These are phyloP conservation scores for Galerucella calmariensis DNA, from an alignment of 2,888 invertebrate genomes.

Conservation along the genomic window DNA sequence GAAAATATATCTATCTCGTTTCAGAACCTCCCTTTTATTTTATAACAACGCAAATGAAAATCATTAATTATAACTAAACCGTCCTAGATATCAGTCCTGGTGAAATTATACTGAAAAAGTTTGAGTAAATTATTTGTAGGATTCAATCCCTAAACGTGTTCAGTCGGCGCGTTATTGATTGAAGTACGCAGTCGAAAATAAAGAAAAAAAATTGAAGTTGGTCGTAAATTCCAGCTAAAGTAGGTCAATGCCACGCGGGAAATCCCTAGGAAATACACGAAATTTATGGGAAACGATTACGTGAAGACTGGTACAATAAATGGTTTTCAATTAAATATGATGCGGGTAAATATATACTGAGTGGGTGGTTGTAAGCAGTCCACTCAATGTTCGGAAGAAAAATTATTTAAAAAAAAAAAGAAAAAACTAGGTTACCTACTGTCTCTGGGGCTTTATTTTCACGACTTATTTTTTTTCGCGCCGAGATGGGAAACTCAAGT, in stretches of 20 bases:
- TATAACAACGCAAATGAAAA: neutral
- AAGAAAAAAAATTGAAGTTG: conserved; percentile 19
- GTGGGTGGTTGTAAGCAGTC: neutral
- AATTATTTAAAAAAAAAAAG: too few species aligned
- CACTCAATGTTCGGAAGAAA: neutral
- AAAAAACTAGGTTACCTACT: too few species aligned
- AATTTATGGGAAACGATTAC: conserved; percentile 16
- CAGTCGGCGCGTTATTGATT: conserved; percentile 19
- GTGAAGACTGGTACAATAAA: conserved; percentile 1
- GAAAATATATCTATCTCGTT: neutral
- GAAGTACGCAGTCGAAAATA: conserved; percentile 22
- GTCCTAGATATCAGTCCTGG: neutral
- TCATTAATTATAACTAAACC: neutral
- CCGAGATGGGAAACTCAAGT: too few species aligned
- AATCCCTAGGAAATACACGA: conserved; percentile 13
- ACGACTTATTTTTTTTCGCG: too few species aligned
- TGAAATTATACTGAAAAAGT: neutral
- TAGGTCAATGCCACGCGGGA: conserved; percentile 29
- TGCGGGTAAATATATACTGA: neutral
- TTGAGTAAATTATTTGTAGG: neutral
- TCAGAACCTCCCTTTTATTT: neutral
- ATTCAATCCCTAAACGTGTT: conserved; percentile 19
- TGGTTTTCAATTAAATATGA: conserved; percentile 11
- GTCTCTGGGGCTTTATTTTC: too few species aligned
- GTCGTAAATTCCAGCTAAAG: conserved; percentile 21